Evolutionary conservation across 2,113 vertebrate species (phyloP).

Genomic region (human): DNA sequence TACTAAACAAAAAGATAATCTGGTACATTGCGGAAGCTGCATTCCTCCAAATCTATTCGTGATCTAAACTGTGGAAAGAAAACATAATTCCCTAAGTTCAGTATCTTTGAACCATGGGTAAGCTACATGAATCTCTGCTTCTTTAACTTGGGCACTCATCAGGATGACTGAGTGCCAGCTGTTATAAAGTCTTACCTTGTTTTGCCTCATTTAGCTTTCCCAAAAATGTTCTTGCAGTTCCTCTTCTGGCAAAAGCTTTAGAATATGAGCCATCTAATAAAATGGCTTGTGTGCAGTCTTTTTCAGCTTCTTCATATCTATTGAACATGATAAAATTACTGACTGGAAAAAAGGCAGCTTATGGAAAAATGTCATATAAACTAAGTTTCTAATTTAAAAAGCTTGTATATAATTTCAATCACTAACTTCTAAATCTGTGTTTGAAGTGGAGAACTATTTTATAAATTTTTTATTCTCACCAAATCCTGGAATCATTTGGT

Average conservation of each 20-base stretch:
- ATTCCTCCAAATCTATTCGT: background rate
- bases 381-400: slow-evolving; percentile 35
- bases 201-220: slow-evolving; percentile 90
- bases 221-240: slow-evolving; percentile 91
- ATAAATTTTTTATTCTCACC: background rate
- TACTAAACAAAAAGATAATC: background rate
- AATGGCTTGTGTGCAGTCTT: slow-evolving; percentile 93
- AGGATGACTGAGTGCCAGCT: slow-evolving; percentile 74
- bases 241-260: slow-evolving; percentile 96
- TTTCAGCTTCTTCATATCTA: slow-evolving; percentile 94
- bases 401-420: slow-evolving; percentile 14
- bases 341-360: background rate
- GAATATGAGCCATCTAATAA: slow-evolving; percentile 91
- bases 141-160: background rate
- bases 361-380: background rate
- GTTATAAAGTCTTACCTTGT: slow-evolving; percentile 85
- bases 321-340: slow-evolving; percentile 42
- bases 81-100: background rate
- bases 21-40: background rate
- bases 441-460: background rate
- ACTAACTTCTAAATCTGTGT: slow-evolving; percentile 22
- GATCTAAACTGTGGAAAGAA: background rate
- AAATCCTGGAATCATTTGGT: background rate
- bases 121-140: background rate
- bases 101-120: background rate